phyloP scores from a whole-genome alignment of 2,888 invertebrate species.

The Strigamia maritima region DNA sequence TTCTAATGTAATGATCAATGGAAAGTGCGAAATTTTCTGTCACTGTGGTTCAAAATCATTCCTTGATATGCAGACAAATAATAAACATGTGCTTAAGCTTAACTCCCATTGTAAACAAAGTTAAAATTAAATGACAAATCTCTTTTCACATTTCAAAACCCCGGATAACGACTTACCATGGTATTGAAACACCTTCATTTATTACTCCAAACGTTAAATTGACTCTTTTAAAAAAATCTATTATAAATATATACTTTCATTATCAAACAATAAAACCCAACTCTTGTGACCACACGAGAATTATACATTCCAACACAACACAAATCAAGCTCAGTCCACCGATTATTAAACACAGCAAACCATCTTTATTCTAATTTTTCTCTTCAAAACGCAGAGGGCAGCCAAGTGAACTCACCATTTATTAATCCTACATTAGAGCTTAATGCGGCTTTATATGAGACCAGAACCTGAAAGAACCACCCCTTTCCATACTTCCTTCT shows the following conservation, averaged over 20 bases:
- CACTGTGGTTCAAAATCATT: no score
- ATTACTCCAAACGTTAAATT: no score
- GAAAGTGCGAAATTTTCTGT: no score
- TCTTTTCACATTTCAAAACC: no score
- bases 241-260: no score
- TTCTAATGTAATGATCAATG: no score
- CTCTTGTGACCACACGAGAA: background rate
- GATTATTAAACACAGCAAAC: background rate
- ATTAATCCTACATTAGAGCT: conserved; percentile 37
- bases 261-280: no score
- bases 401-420: background rate
- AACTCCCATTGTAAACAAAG: background rate
- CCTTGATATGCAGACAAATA: no score
- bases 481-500: background rate
- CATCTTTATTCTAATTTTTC: background rate
- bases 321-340: background rate
- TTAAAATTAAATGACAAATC: background rate
- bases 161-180: no score
- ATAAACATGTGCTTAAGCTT: no score
- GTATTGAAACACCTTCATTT: background rate
- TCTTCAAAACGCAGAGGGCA: background rate
- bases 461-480: conserved; percentile 3
- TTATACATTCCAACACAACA: background rate
- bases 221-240: no score
- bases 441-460: conserved; percentile 33